Conservation (phyloP, 2,888 invertebrate genomes). For the Polyommatus iphigenia region DNA sequence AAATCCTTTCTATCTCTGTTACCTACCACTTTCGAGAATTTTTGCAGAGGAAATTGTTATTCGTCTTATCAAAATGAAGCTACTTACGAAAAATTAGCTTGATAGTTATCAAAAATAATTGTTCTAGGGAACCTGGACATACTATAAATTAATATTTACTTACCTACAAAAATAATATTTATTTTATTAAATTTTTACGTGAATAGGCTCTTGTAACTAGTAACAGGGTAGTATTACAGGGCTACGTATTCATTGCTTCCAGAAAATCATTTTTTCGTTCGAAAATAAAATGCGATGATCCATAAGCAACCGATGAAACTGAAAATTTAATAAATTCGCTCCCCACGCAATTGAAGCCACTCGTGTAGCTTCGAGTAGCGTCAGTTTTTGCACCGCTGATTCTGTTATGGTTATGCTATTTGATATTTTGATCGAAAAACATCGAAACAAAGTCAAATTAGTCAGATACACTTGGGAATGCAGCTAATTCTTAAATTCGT, state of each 20-base stretch:
- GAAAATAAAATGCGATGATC: slow-evolving; percentile 5
- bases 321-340: slow-evolving; percentile 13
- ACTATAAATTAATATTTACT: too few species aligned
- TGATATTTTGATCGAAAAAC: not conserved
- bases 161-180: too few species aligned
- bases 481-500: not conserved
- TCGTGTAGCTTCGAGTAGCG: not conserved
- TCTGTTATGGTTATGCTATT: not conserved
- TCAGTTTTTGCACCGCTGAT: not conserved
- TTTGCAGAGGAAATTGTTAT: too few species aligned
- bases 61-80: too few species aligned
- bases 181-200: too few species aligned
- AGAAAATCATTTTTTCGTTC: not conserved
- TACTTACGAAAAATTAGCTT: too few species aligned
- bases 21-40: too few species aligned
- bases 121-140: too few species aligned
- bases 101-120: too few species aligned
- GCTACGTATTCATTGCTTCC: not conserved
- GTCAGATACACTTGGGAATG: too few species aligned
- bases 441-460: slow-evolving; percentile 1
- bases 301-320: slow-evolving; percentile 14
- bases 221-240: not conserved
- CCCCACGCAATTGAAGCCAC: not conserved
- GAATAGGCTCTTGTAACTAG: not conserved
- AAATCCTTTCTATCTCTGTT: too few species aligned